Percentiles rank a stretch among this genome's conserved stretches.
Evolutionary conservation across 2,113 vertebrate genomes (phyloP).

Genomic region (Polyodon spathula): DNA sequence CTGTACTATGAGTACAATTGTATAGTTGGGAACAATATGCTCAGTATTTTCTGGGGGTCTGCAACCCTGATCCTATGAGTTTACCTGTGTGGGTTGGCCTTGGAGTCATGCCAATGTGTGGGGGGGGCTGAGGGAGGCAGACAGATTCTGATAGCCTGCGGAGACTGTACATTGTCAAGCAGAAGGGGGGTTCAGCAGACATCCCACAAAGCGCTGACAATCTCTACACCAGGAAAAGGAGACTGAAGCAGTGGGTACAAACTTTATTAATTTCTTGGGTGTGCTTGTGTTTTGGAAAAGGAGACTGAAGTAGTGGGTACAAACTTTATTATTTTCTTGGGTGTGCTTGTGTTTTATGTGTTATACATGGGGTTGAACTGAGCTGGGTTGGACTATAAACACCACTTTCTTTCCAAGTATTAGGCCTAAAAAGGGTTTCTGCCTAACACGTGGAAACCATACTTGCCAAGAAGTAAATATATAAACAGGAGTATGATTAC

Average conservation of each 20-base stretch:
- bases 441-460: no score
- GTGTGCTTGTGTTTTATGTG: no score
- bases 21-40: constrained; percentile 21
- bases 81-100: constrained; percentile 8
- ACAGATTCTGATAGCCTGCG: not conserved
- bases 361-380: no score
- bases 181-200: not conserved
- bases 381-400: no score
- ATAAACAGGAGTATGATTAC: no score
- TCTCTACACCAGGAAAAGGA: not conserved
- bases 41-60: constrained; percentile 18
- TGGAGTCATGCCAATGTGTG: not conserved
- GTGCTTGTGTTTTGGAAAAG: no score
- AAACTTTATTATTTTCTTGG: no score
- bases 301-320: no score
- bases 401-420: no score
- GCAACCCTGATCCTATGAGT: constrained; percentile 9
- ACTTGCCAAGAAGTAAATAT: no score
- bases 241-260: not conserved
- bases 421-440: no score
- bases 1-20: not conserved
- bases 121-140: not conserved
- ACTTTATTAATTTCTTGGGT: not conserved
- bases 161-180: not conserved
- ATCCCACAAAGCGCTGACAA: not conserved